A percentile compares a stretch with the other conserved stretches of the same genome.
These are phyloP conservation scores for Embidobia sp. DNA, from an alignment of 2,888 invertebrate genomes.

Conservation along the genomic window DNA sequence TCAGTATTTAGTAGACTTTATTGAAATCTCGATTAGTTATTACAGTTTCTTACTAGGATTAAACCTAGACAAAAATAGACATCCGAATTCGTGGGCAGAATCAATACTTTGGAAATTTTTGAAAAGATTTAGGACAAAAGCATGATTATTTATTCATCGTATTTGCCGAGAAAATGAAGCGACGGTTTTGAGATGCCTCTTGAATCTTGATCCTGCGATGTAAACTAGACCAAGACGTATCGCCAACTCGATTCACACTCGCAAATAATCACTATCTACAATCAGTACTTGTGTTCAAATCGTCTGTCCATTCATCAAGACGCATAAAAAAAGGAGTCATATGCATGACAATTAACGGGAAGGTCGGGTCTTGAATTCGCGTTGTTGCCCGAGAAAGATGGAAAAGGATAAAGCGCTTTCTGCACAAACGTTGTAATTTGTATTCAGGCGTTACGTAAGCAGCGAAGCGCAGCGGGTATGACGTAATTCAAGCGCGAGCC, in stretches of 20 bases:
- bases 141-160: no score
- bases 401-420: constrained; percentile 39
- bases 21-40: no score
- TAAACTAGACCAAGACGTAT: constrained; percentile 22
- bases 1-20: no score
- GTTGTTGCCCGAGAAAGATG: no score
- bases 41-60: no score
- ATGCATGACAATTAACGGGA: constrained; percentile 36
- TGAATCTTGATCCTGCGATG: no score
- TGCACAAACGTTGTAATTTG: constrained; percentile 39
- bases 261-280: neutral
- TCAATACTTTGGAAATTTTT: no score
- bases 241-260: neutral
- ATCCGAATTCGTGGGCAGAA: no score
- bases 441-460: constrained; percentile 46
- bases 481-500: constrained; percentile 37
- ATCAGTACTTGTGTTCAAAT: constrained; percentile 18
- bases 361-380: constrained; percentile 24
- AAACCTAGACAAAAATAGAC: no score
- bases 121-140: no score
- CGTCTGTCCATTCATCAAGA: constrained; percentile 27
- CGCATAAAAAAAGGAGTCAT: constrained; percentile 17
- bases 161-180: no score
- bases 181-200: no score
- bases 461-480: constrained; percentile 27